Conservation (phyloP, 2,113 vertebrate genomes). For the Dromaius novaehollandiae region DNA sequence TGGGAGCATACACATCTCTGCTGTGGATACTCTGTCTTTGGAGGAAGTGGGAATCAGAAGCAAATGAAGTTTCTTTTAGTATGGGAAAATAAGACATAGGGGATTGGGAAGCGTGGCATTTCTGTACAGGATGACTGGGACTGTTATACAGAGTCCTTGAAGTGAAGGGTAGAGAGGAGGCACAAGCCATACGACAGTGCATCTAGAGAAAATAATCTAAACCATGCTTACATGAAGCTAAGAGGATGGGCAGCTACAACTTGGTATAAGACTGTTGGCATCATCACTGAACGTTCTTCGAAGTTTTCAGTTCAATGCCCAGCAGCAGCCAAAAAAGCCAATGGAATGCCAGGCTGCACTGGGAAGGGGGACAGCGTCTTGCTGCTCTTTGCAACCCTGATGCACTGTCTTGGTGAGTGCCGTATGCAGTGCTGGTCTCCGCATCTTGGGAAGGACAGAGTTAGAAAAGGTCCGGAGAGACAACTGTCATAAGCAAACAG, state of each 20-base stretch:
- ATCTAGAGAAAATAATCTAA: background rate
- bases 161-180: background rate
- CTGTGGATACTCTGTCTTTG: background rate
- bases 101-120: background rate
- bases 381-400: background rate
- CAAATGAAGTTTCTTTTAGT: background rate
- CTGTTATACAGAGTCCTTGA: background rate
- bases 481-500: accelerated
- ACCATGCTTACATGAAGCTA: background rate
- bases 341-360: accelerated
- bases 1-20: background rate
- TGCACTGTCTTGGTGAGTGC: background rate
- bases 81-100: background rate
- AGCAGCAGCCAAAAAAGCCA: background rate
- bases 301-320: background rate
- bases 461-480: background rate
- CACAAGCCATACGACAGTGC: background rate
- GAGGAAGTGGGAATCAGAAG: background rate
- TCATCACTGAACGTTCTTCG: background rate
- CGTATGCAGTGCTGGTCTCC: background rate
- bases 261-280: background rate
- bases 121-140: background rate
- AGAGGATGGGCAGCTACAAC: background rate
- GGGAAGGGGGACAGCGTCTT: accelerated
- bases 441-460: background rate